phyloP scores from a whole-genome alignment of 2,797 vertebrate genomes.

The Anabas testudineus region DNA sequence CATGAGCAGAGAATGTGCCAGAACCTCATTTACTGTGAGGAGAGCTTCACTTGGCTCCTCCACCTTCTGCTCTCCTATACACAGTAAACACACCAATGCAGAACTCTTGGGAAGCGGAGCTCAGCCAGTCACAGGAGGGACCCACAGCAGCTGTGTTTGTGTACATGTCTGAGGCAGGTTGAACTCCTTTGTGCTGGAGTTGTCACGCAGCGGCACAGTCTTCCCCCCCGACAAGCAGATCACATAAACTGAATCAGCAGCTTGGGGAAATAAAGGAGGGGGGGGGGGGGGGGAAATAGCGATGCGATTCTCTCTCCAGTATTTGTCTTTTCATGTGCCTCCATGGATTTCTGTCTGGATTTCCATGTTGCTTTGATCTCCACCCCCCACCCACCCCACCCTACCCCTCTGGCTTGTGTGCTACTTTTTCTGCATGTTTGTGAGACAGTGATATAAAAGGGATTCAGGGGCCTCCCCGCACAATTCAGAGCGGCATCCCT shows the following conservation, averaged over 20 bases:
- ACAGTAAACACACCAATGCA: slow-evolving; percentile 29
- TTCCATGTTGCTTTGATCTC: slow-evolving; percentile 72
- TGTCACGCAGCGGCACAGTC: slow-evolving; percentile 53
- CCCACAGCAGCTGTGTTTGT: slow-evolving; percentile 60
- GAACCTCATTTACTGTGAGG: slow-evolving; percentile 65
- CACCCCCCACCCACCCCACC: not conserved
- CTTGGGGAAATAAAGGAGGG: not conserved
- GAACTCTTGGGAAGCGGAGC: slow-evolving; percentile 35
- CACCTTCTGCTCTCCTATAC: slow-evolving; percentile 15
- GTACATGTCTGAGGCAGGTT: slow-evolving; percentile 53
- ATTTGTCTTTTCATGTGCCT: slow-evolving; percentile 48
- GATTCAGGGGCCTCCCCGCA: slow-evolving; percentile 65
- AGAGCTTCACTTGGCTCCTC: slow-evolving; percentile 29
- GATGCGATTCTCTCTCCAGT: slow-evolving; percentile 43
- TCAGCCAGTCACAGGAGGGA: slow-evolving; percentile 35
- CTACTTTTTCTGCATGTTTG: slow-evolving; percentile 57
- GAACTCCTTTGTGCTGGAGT: slow-evolving; percentile 61
- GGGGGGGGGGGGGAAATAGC: not conserved
- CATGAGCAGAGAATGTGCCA: slow-evolving; percentile 44
- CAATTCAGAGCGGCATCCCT: slow-evolving; percentile 61
- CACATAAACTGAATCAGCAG: slow-evolving; percentile 66
- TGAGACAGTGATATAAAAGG: slow-evolving; percentile 65
- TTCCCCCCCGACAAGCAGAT: slow-evolving; percentile 49
- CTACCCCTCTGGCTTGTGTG: slow-evolving; percentile 38
- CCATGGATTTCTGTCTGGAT: slow-evolving; percentile 62